Base-by-base conservation (phyloP, 2,113 vertebrate genomes). In the Pungitius pungitius region DNA sequence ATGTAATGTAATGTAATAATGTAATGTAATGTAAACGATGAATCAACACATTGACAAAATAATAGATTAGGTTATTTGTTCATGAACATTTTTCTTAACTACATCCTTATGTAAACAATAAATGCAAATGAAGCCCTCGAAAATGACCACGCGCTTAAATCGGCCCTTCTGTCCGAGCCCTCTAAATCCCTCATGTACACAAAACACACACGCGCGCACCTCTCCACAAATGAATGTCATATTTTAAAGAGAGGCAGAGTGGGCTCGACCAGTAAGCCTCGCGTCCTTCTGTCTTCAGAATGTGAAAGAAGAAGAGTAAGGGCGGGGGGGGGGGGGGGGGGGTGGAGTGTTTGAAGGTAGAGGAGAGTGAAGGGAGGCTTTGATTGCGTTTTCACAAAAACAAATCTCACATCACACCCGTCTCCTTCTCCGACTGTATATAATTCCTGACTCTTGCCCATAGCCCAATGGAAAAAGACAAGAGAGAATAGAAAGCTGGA, bases 141-240 rank as follows among this genome's bases (percentile, higher is more conserved):
- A 40, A 75, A 77, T 63, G 3, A 64, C 40, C 39, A n/a, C 22
- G 47, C 26, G 20, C 8, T 61, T 58, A 71, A 83, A 80, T 72
- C 71, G 56, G 47, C 57, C 67, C 52, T 43, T 62, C 64, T 51
- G 56, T 72, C 68, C 75, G 54, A 61, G 62, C 59, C 63, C 73
- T 73, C 35, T n/a, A 61, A 22, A 24, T 40, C n/a, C n/a, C n/a
- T n/a, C n/a, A n/a, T n/a, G n/a, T n/a, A n/a, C n/a, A n/a, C n/a
- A 30, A 12, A 51, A 40, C 30, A 67, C 22, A 61, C 27, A 73
- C 51, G 49, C 68, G 65, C 70, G 66, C 66, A 55, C 22, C 73
- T 84, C 85, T 87, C 83, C 80, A 90, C 85, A 90, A 88, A 87
- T 87, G 86, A 79, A 83, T 89, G 73, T 90, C 82, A 69, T 85